Percentiles rank a stretch among this genome's conserved stretches.
These are phyloP conservation scores for Rhea americana DNA, from an alignment of 2,113 vertebrate genomes.

Conservation along the genomic window DNA sequence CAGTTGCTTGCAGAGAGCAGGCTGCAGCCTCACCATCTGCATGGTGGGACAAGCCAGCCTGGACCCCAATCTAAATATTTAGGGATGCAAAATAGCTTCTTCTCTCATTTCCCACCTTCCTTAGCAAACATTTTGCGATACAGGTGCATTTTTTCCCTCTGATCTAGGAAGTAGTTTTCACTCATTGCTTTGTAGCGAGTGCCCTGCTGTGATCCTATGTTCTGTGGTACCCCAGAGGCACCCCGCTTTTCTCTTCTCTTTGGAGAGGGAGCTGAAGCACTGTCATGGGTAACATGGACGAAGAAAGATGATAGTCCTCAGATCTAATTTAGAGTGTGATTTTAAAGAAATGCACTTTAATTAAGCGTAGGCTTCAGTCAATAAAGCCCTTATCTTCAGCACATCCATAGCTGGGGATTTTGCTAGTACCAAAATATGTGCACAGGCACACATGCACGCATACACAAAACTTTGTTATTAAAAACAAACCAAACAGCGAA, in stretches of 20 bases:
- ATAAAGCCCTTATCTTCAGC: not conserved
- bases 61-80: not conserved
- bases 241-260: not conserved
- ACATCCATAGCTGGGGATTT: not conserved
- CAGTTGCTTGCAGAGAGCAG: not conserved
- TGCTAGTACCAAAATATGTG: not conserved
- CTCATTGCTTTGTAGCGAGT: not conserved
- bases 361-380: not conserved
- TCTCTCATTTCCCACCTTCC: not conserved
- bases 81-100: too few species aligned
- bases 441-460: too few species aligned
- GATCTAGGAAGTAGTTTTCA: not conserved
- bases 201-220: not conserved
- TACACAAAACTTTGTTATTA: not conserved
- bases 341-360: not conserved
- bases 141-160: fast-evolving
- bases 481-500: not conserved
- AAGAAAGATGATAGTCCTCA: not conserved
- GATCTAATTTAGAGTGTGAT: not conserved
- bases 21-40: not conserved
- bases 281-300: not conserved
- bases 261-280: not conserved
- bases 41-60: not conserved
- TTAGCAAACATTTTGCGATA: not conserved
- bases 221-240: not conserved